phyloP scores from a whole-genome alignment of 2,888 invertebrate species.

The Drosophila nigritarsus region DNA sequence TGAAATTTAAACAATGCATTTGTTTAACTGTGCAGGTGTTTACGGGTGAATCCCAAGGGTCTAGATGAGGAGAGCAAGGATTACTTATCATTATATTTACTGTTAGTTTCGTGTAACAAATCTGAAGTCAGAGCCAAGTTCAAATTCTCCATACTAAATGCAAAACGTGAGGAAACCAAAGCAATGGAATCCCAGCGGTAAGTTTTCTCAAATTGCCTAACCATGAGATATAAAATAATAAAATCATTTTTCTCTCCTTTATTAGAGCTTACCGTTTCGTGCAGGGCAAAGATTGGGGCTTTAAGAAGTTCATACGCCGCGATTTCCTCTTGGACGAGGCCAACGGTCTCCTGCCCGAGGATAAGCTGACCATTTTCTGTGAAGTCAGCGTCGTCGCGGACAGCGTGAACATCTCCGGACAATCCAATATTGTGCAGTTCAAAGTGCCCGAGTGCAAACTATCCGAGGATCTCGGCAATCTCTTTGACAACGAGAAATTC shows the following conservation, averaged over 20 bases:
- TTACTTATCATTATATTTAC: conserved; percentile 98
- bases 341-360: conserved; percentile 98
- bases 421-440: conserved; percentile 98
- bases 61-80: conserved; percentile 99
- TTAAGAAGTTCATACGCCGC: conserved; percentile 99
- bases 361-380: conserved; percentile 99
- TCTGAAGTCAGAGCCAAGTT: conserved; percentile 99
- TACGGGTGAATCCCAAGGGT: conserved; percentile 99
- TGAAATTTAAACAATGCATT: not conserved
- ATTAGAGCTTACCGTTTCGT: conserved; percentile 98
- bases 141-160: conserved; percentile 99
- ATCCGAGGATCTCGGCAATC: conserved; percentile 96
- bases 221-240: not conserved
- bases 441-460: conserved; percentile 97
- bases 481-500: conserved; percentile 99
- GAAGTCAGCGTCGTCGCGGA: conserved; percentile 99
- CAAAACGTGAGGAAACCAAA: conserved; percentile 99
- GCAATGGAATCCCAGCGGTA: conserved; percentile 96
- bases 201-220: not conserved
- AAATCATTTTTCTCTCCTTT: not conserved
- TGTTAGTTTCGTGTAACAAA: conserved; percentile 99
- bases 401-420: conserved; percentile 99
- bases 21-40: conserved; percentile 89
- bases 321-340: conserved; percentile 99
- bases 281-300: conserved; percentile 99